These are phyloP conservation scores for Pavo muticus DNA, from an alignment of 2,113 vertebrate genomes.

Conservation along the genomic window DNA sequence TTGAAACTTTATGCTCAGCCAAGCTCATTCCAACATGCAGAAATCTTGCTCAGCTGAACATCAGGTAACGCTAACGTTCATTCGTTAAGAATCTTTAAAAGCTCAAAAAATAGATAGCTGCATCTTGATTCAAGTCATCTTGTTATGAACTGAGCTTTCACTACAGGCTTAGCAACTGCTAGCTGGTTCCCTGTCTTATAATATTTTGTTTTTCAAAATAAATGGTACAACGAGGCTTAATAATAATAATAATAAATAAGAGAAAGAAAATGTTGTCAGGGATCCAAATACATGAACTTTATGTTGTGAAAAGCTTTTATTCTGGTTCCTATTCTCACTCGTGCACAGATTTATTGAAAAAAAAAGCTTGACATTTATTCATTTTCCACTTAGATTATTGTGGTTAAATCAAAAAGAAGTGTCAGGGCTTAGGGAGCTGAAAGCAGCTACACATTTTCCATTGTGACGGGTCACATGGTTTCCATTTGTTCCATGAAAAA, in stretches of 20 bases:
- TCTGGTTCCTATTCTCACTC: conserved; percentile 50
- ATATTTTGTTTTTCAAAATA: not conserved
- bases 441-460: conserved; percentile 61
- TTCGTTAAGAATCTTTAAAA: not conserved
- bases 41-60: fast-evolving
- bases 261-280: conserved; percentile 23
- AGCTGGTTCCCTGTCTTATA: not conserved
- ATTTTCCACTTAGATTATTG: conserved; percentile 73
- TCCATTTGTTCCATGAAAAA: conserved; percentile 67
- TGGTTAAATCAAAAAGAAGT: conserved; percentile 70
- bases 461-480: conserved; percentile 68
- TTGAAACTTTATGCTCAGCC: not conserved
- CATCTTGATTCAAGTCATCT: not conserved
- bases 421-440: conserved; percentile 56
- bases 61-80: not conserved
- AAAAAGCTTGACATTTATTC: conserved; percentile 51
- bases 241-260: conserved; percentile 1
- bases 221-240: not conserved
- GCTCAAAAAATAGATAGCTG: not conserved
- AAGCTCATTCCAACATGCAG: not conserved
- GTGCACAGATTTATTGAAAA: conserved; percentile 56
- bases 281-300: conserved; percentile 41
- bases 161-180: not conserved
- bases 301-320: conserved; percentile 48
- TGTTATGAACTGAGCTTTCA: not conserved